Percentiles rank a stretch among this genome's conserved stretches.
These are phyloP conservation scores for Ophiodon elongatus DNA, from an alignment of 2,113 vertebrate species.

Conservation along the genomic window DNA sequence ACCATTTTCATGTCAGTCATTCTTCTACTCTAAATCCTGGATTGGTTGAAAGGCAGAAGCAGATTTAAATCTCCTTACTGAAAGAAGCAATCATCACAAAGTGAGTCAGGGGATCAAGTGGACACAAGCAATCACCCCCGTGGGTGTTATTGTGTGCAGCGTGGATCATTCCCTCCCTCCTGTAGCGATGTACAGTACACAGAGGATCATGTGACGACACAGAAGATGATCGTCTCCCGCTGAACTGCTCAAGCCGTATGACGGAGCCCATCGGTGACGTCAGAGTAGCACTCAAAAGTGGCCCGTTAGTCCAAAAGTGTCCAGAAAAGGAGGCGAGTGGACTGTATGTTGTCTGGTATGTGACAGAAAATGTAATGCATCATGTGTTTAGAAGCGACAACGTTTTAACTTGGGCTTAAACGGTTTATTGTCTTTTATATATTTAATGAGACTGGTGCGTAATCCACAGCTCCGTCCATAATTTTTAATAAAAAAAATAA, in stretches of 20 bases:
- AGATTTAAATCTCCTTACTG: conserved; percentile 87
- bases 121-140: conserved; percentile 55
- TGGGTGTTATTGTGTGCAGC: conserved; percentile 37
- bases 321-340: background rate
- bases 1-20: conserved; percentile 72
- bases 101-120: conserved; percentile 61
- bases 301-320: background rate
- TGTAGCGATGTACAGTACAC: conserved; percentile 22
- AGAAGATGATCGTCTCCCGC: background rate
- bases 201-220: conserved; percentile 20
- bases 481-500: no score
- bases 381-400: background rate
- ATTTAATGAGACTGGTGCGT: background rate
- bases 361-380: background rate
- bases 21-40: conserved; percentile 83
- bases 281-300: background rate
- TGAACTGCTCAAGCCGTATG: conserved; percentile 22
- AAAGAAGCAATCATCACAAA: conserved; percentile 82
- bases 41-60: conserved; percentile 77
- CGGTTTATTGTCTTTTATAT: background rate
- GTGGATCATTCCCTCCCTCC: conserved; percentile 19
- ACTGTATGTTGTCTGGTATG: background rate
- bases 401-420: background rate
- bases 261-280: background rate
- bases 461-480: background rate